Percentiles rank a stretch among this genome's conserved stretches.
Evolutionary conservation across 2,888 invertebrate species (phyloP).

Genomic region (Chaitophorus viminalis): DNA sequence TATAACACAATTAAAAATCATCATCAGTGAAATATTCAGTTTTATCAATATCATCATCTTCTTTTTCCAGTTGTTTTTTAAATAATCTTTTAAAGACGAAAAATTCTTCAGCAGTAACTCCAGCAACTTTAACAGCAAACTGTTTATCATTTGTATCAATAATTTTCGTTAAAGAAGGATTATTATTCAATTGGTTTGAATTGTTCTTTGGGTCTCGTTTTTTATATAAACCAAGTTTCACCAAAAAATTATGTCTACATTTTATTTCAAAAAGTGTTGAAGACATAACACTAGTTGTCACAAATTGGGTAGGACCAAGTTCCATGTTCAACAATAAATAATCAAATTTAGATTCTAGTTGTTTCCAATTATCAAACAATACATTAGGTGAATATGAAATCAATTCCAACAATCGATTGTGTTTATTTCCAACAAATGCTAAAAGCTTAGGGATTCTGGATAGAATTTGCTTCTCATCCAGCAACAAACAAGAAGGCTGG

Average conservation of each 20-base stretch:
- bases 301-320: slow-evolving; percentile 52
- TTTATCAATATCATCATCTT: slow-evolving; percentile 18
- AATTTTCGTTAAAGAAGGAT: slow-evolving; percentile 49
- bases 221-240: slow-evolving; percentile 51
- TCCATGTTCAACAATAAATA: slow-evolving; percentile 54
- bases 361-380: slow-evolving; percentile 42
- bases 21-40: slow-evolving; percentile 13
- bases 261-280: slow-evolving; percentile 51
- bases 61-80: slow-evolving; percentile 29
- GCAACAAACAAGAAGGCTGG: slow-evolving; percentile 44
- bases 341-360: slow-evolving; percentile 41
- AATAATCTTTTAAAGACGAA: slow-evolving; percentile 47
- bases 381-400: slow-evolving; percentile 54
- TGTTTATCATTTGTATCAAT: slow-evolving; percentile 50
- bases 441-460: slow-evolving; percentile 56
- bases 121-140: slow-evolving; percentile 55
- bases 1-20: background rate
- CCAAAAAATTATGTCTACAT: slow-evolving; percentile 51
- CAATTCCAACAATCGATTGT: slow-evolving; percentile 47
- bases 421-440: slow-evolving; percentile 52
- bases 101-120: slow-evolving; percentile 52
- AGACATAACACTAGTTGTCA: slow-evolving; percentile 44
- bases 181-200: slow-evolving; percentile 31
- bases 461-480: slow-evolving; percentile 27
- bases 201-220: slow-evolving; percentile 10